Base-by-base conservation (phyloP, 2,113 vertebrate species). In the Gasterosteus nipponicus region DNA sequence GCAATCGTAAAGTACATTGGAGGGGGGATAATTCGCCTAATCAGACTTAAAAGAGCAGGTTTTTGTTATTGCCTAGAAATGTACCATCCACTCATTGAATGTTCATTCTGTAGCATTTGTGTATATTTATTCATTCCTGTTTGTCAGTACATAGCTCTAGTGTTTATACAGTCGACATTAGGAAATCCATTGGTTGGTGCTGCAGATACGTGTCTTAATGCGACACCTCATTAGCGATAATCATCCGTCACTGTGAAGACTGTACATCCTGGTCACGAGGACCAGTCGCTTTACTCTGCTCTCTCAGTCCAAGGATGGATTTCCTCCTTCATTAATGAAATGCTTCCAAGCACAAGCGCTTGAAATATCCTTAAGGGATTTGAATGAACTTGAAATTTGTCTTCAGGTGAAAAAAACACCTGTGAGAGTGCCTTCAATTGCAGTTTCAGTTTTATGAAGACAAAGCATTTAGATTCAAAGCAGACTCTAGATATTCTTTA, bases 211-310 rank as follows among this genome's bases (percentile, higher is more conserved):
- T 86, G 80, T 89, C 53, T 92, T 77, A 77, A 35, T 60, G 81
- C 84, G 84, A 22, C 77, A 80, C 78, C 75, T 83, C 80, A 70
- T 78, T 82, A 74, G 86, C 90, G 90, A 64, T 84, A 77, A 71
- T 88, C 92, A 90, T 82, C 86, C 16, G 63, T 94, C 94, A 93
- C 94, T 95, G 95, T 95, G 95, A 95, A 85, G 58, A 75, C 77
- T 92, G 91, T 85, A 90, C 93, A 74, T 80, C 3, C 39, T 83
- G 83, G 87, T 85, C 86, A 71, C 56, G 78, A 91, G 85, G 87
- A 75, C 81, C 71, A 41, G 69, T 65, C 78, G 78, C 88, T 88
- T 90, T 75, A 68, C 59, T 78, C 67, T 78, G 85, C 69, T 83
- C 69, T 84, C 73, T 87, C 78, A 75, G 73, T 85, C 71, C 54